These are phyloP conservation scores for Chrysopa pallens DNA, from an alignment of 1,140 invertebrate species.

Conservation along the genomic window DNA sequence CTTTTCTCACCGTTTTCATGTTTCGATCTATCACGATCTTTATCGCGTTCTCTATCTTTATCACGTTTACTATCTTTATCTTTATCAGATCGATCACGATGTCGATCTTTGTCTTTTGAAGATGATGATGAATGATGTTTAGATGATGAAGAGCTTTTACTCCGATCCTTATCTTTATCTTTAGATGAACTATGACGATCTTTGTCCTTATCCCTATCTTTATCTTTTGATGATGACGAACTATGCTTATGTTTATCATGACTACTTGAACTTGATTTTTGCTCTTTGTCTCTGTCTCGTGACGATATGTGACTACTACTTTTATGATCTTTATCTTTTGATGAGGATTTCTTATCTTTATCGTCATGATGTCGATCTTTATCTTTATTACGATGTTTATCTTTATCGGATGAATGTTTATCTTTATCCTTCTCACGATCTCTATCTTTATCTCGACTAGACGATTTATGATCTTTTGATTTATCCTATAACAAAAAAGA, in stretches of 20 bases:
- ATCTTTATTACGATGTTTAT: conserved; percentile 17
- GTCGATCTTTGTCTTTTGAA: conserved; percentile 11
- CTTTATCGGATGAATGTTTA: conserved; percentile 13
- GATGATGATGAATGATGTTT: conserved; percentile 3
- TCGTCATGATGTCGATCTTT: conserved; percentile 25
- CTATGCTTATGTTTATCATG: conserved; percentile 16
- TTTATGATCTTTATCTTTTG: conserved; percentile 22
- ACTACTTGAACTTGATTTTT: conserved; percentile 30
- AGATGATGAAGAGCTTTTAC: conserved; percentile 1
- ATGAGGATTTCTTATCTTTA: conserved; percentile 19
- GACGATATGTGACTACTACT: conserved; percentile 17
- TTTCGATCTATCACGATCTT: conserved; percentile 7
- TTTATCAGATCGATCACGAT: conserved; percentile 8
- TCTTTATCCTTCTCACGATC: conserved; percentile 24
- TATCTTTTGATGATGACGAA: conserved; percentile 10
- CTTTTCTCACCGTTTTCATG: conserved; percentile 3
- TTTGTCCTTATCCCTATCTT: conserved; percentile 30
- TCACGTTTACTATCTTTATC: conserved; percentile 10
- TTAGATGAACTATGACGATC: conserved; percentile 23
- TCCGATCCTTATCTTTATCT: conserved; percentile 18
- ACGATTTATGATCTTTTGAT: conserved; percentile 14
- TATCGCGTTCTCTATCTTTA: conserved; percentile 18
- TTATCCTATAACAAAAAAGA: too few relatives aligned
- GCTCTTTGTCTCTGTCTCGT: conserved; percentile 28
- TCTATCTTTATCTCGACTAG: conserved; percentile 3